These are phyloP conservation scores for Lasioglossum oenotherae DNA, from an alignment of 2,888 invertebrate genomes.

Conservation along the genomic window DNA sequence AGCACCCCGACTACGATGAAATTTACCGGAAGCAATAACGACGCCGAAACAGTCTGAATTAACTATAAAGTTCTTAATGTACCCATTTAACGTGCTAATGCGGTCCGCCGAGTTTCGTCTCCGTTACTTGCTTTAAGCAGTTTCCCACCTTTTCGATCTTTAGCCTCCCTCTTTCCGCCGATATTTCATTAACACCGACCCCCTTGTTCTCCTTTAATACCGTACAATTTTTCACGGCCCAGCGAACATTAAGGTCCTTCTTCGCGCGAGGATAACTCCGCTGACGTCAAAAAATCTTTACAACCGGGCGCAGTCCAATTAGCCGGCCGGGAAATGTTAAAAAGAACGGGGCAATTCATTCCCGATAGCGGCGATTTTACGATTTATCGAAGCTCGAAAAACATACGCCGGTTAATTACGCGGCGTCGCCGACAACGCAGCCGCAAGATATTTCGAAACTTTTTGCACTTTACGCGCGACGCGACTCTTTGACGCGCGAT, in stretches of 20 bases:
- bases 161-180: slow-evolving; percentile 4
- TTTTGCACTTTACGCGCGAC: neutral
- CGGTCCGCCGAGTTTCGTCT: slow-evolving; percentile 48
- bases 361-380: neutral
- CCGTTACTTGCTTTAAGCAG: slow-evolving; percentile 48
- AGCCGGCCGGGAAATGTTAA: neutral
- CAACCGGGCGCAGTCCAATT: neutral
- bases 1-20: slow-evolving; percentile 35
- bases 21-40: slow-evolving; percentile 56
- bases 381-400: neutral
- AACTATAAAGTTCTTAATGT: slow-evolving; percentile 63
- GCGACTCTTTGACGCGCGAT: neutral
- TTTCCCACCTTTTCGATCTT: slow-evolving; percentile 35
- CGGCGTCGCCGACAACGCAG: neutral
- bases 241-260: neutral
- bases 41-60: slow-evolving; percentile 44
- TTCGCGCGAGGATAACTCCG: neutral
- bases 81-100: slow-evolving; percentile 61
- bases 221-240: neutral
- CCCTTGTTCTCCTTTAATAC: slow-evolving; percentile 6
- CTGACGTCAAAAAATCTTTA: neutral
- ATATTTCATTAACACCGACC: slow-evolving; percentile 40
- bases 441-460: neutral
- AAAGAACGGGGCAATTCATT: neutral
- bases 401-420: neutral